These are phyloP conservation scores for Ceratitis capitata DNA, from an alignment of 1,140 invertebrate species.

Conservation along the genomic window DNA sequence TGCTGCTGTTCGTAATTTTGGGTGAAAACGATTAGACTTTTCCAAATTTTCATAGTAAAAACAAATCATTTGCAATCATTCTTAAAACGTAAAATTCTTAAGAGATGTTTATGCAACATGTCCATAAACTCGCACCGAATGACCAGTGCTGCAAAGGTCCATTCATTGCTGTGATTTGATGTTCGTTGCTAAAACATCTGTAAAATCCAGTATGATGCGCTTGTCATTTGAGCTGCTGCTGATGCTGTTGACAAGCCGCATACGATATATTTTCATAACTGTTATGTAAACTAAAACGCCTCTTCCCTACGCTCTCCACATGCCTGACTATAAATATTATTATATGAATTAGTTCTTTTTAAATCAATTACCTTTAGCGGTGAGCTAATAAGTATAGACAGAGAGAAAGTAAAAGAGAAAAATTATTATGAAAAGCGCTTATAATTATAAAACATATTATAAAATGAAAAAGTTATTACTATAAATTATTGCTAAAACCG, in stretches of 20 bases:
- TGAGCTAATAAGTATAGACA: not conserved
- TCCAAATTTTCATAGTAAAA: too few species aligned
- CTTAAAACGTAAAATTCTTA: too few species aligned
- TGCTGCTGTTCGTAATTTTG: not conserved
- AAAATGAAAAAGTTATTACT: conserved; percentile 23
- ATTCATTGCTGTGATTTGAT: not conserved
- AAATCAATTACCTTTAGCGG: not conserved
- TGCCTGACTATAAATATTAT: not conserved
- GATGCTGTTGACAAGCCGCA: not conserved
- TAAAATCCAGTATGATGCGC: not conserved
- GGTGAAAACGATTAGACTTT: too few species aligned
- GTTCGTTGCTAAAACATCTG: not conserved
- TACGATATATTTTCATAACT: not conserved
- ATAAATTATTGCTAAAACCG: conserved; percentile 42
- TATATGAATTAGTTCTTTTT: not conserved
- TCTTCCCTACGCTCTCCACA: not conserved
- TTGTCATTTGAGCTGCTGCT: not conserved
- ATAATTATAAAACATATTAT: conserved; percentile 53
- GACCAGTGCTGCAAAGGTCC: conserved; percentile 7
- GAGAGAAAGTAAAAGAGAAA: not conserved
- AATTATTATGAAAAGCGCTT: conserved; percentile 58
- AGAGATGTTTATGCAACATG: too few species aligned
- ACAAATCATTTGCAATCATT: too few species aligned
- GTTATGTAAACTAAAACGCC: not conserved
- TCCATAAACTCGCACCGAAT: not conserved